These are phyloP conservation scores for Tyrophagus putrescentiae DNA, from an alignment of 1,140 invertebrate genomes.

Conservation along the genomic window DNA sequence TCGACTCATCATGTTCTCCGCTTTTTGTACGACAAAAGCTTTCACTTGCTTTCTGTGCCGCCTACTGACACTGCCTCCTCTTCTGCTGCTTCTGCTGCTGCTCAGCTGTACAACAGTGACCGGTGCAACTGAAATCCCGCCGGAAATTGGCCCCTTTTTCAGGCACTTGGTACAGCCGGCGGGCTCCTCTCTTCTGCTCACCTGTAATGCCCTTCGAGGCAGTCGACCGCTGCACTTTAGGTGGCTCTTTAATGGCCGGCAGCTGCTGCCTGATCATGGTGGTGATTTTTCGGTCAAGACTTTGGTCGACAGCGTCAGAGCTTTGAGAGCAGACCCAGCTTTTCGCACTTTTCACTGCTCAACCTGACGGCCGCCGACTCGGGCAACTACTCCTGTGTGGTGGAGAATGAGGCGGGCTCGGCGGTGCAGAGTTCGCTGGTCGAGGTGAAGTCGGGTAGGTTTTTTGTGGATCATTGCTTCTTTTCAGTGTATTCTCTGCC, in stretches of 20 bases:
- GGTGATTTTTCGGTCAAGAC: not conserved
- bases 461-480: too few species aligned
- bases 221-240: not conserved
- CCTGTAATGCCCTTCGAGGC: not conserved
- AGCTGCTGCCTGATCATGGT: not conserved
- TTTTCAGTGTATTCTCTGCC: too few species aligned
- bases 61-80: too few species aligned
- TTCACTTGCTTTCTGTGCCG: too few species aligned
- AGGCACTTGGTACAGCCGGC: not conserved
- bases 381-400: constrained; percentile 17
- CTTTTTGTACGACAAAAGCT: too few species aligned
- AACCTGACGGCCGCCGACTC: not conserved
- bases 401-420: not conserved
- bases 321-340: not conserved
- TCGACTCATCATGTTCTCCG: too few species aligned
- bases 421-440: not conserved
- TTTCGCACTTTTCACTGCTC: not conserved
- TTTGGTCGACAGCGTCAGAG: not conserved
- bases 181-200: constrained; percentile 8
- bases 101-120: too few species aligned
- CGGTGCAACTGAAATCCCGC: too few species aligned
- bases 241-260: constrained; percentile 3
- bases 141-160: constrained; percentile 1
- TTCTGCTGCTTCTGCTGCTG: too few species aligned
- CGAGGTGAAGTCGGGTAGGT: too few species aligned